phyloP scores from a whole-genome alignment of 2,888 invertebrate genomes.

The Drosophila recens region DNA sequence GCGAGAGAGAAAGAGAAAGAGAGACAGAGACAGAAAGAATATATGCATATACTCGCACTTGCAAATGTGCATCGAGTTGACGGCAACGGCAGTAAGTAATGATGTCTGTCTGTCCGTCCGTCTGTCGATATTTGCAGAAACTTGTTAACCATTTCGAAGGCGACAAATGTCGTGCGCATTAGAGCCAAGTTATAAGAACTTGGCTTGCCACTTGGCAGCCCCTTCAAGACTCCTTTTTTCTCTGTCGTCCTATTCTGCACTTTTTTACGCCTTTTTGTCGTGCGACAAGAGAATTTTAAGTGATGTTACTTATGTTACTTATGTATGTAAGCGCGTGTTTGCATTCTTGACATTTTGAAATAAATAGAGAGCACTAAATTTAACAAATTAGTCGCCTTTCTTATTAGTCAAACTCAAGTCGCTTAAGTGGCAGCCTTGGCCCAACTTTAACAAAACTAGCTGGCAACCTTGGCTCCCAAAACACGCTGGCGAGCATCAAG shows the following conservation, averaged over 20 bases:
- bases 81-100: constrained; percentile 64
- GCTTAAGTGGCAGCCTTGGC: too few relatives aligned
- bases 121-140: constrained; percentile 69
- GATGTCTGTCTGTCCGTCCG: constrained; percentile 60
- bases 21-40: background rate
- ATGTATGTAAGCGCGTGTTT: constrained; percentile 22
- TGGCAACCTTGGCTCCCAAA: too few relatives aligned
- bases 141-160: constrained; percentile 77
- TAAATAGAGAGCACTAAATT: constrained; percentile 36
- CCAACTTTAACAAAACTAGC: too few relatives aligned
- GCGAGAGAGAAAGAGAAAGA: background rate
- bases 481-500: too few relatives aligned
- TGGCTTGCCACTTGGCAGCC: constrained; percentile 46
- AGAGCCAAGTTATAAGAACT: constrained; percentile 52
- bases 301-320: constrained; percentile 23
- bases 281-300: constrained; percentile 23
- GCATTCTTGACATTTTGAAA: constrained; percentile 26
- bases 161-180: constrained; percentile 73
- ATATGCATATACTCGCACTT: constrained; percentile 3
- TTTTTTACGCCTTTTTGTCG: background rate
- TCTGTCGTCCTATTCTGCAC: background rate
- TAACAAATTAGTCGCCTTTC: constrained; percentile 25
- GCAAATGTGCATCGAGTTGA: constrained; percentile 10
- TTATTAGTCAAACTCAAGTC: too few relatives aligned
- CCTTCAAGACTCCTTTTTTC: constrained; percentile 19